phyloP scores from a whole-genome alignment of 2,888 invertebrate genomes.

The Dynastes hyllus region DNA sequence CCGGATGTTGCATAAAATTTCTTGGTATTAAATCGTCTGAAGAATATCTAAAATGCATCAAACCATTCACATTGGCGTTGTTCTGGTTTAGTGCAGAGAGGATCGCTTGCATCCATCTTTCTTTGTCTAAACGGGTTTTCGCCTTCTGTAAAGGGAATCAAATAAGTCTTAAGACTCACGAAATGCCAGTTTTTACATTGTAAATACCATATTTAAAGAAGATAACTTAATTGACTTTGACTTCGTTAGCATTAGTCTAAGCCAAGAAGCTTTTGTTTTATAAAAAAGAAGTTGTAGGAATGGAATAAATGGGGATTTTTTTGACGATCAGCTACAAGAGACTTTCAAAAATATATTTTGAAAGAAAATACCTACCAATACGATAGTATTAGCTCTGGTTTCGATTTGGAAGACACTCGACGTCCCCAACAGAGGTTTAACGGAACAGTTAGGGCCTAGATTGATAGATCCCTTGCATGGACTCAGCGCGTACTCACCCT shows the following conservation, averaged over 20 bases:
- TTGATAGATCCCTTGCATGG: conserved; percentile 74
- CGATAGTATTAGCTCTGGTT: conserved; percentile 70
- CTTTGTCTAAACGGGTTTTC: conserved; percentile 70
- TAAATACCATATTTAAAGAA: too few species aligned
- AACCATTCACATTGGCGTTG: conserved; percentile 58
- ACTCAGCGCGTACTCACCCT: conserved; percentile 72
- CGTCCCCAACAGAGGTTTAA: conserved; percentile 67
- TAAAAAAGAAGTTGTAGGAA: conserved; percentile 13
- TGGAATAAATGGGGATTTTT: too few species aligned
- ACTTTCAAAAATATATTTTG: not conserved
- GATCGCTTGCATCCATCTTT: conserved; percentile 73
- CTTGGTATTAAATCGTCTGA: conserved; percentile 63
- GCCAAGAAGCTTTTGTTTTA: not conserved
- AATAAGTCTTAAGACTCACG: too few species aligned
- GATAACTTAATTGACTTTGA: too few species aligned
- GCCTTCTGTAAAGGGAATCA: conserved; percentile 60
- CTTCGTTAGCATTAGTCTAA: too few species aligned
- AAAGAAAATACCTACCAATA: conserved; percentile 66
- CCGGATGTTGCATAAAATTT: not conserved
- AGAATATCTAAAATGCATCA: conserved; percentile 70
- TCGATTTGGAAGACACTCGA: conserved; percentile 69
- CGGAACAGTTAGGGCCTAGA: conserved; percentile 70
- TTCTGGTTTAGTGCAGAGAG: conserved; percentile 69
- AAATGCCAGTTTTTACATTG: too few species aligned
- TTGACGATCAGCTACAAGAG: too few species aligned